Evolutionary conservation across 1,140 invertebrate species (phyloP).

Genomic region (Bradynema listronoti): DNA sequence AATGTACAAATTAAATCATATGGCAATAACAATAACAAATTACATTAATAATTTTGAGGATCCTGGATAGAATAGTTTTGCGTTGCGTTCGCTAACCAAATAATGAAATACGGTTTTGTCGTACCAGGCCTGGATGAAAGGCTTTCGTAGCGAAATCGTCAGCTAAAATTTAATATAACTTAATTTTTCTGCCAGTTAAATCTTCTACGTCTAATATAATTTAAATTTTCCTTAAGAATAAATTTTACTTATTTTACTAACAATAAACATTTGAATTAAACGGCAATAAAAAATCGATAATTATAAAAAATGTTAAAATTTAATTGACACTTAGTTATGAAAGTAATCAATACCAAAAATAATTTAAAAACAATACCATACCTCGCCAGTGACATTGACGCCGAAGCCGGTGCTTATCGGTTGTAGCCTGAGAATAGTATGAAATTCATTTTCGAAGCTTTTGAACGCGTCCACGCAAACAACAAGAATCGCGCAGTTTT

Average conservation of each 20-base stretch:
- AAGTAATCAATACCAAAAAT: background rate
- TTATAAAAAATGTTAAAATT: background rate
- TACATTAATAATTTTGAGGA: too few species aligned
- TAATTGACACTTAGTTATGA: background rate
- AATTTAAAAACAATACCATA: constrained; percentile 3
- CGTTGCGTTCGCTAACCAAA: constrained; percentile 10
- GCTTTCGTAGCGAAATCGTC: background rate
- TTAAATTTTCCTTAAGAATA: constrained; percentile 7
- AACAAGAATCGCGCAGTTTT: constrained; percentile 15
- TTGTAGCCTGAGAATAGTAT: constrained; percentile 10
- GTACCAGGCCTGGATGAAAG: background rate
- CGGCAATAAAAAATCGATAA: constrained; percentile 3
- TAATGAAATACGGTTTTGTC: background rate
- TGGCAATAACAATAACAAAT: too few species aligned
- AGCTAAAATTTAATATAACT: too few species aligned
- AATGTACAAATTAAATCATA: too few species aligned
- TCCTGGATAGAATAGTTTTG: constrained; percentile 3
- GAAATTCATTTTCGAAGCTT: constrained; percentile 4
- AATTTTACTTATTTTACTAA: constrained; percentile 7
- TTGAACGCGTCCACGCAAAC: background rate
- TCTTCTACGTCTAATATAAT: too few species aligned
- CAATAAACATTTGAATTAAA: constrained; percentile 11
- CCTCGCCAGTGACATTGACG: constrained; percentile 26
- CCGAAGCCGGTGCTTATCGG: constrained; percentile 27
- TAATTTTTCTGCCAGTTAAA: too few species aligned